Conservation (phyloP, 2,797 vertebrate genomes). For the Hozukius guyotensis region DNA sequence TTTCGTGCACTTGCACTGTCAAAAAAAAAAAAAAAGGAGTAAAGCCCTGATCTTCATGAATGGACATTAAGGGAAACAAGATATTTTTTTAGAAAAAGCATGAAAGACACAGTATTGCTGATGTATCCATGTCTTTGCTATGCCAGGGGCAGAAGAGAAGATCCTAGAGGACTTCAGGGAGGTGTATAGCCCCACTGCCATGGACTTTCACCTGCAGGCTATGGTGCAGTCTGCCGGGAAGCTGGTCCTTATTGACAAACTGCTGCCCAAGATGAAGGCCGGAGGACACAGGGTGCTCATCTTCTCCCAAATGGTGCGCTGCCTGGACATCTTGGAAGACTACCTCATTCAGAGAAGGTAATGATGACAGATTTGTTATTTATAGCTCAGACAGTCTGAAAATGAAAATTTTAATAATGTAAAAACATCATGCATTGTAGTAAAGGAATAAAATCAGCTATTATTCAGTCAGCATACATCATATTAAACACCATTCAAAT, state of each 20-base stretch:
- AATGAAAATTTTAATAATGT: not conserved
- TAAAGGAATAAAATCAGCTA: not conserved
- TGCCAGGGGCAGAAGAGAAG: constrained; percentile 96
- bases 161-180: constrained; percentile 98
- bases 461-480: not conserved
- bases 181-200: constrained; percentile 88
- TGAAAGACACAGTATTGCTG: not conserved
- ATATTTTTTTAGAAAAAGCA: not conserved
- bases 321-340: constrained; percentile 98
- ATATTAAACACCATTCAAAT: not conserved
- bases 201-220: constrained; percentile 97
- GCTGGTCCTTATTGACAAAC: constrained; percentile 97
- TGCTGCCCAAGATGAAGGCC: constrained; percentile 99
- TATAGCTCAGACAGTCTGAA: not conserved
- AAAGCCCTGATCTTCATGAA: too few relatives aligned
- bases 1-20: not conserved
- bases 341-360: constrained; percentile 99
- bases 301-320: constrained; percentile 99
- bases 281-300: constrained; percentile 99
- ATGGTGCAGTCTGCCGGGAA: constrained; percentile 99
- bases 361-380: not conserved
- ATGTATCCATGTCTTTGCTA: constrained; percentile 20
- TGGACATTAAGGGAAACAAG: not conserved
- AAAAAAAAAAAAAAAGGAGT: too few relatives aligned
- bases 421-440: not conserved